Evolutionary conservation across 2,888 invertebrate species (phyloP).

Genomic region (Tachina lurida): DNA sequence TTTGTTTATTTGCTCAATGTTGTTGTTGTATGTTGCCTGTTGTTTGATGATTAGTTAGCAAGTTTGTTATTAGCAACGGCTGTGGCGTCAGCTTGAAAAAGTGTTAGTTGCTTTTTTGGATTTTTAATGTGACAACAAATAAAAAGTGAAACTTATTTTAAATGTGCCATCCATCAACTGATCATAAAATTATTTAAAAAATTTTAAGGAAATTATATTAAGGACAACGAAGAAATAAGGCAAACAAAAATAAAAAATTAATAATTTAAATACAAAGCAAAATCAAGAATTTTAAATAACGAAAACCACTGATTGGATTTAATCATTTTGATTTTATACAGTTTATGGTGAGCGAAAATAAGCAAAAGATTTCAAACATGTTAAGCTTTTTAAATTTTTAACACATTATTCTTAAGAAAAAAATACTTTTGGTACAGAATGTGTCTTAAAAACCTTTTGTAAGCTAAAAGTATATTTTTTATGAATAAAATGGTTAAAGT

Average conservation of each 20-base stretch:
- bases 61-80: constrained; percentile 65
- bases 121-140: constrained; percentile 68
- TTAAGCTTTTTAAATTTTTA: no score
- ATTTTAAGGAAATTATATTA: constrained; percentile 24
- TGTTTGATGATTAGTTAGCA: constrained; percentile 66
- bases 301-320: constrained; percentile 33
- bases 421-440: no score
- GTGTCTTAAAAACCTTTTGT: neutral
- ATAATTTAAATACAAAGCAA: neutral
- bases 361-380: neutral
- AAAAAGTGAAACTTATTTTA: constrained; percentile 70
- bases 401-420: no score
- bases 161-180: constrained; percentile 28
- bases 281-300: constrained; percentile 1
- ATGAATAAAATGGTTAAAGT: neutral
- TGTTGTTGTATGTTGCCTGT: constrained; percentile 54
- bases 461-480: neutral
- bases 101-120: constrained; percentile 41
- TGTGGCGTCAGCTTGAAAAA: constrained; percentile 51
- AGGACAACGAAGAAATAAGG: constrained; percentile 24
- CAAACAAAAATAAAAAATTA: constrained; percentile 2
- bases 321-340: constrained; percentile 57
- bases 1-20: constrained; percentile 28
- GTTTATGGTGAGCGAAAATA: constrained; percentile 74
- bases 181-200: constrained; percentile 27